These are phyloP conservation scores for Acrobasis suavella DNA, from an alignment of 2,888 invertebrate species.

Conservation along the genomic window DNA sequence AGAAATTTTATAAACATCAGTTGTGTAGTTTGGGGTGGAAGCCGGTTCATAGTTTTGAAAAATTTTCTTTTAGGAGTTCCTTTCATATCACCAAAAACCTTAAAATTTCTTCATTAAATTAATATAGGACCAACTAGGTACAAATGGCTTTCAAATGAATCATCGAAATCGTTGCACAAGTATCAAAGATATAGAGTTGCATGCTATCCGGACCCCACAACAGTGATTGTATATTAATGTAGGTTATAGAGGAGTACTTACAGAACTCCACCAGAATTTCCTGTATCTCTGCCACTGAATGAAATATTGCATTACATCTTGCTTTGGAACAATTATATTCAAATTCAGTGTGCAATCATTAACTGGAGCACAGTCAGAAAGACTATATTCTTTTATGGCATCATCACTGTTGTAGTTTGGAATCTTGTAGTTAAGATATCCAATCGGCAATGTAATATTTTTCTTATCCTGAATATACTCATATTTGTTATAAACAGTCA, in stretches of 20 bases:
- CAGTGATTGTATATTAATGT: too few species aligned
- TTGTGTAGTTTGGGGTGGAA: too few species aligned
- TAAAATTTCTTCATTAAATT: too few species aligned
- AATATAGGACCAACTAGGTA: too few species aligned
- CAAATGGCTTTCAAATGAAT: too few species aligned
- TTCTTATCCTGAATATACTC: slow-evolving; percentile 24
- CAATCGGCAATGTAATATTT: slow-evolving; percentile 42
- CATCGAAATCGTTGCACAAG: too few species aligned
- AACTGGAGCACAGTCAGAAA: slow-evolving; percentile 36
- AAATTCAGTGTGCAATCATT: slow-evolving; percentile 54
- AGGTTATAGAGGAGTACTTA: slow-evolving; percentile 51
- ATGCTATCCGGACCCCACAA: too few species aligned
- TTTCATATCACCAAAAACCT: too few species aligned
- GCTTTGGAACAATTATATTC: slow-evolving; percentile 67
- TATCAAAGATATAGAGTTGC: too few species aligned
- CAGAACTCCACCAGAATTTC: slow-evolving; percentile 93
- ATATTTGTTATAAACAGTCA: slow-evolving; percentile 53
- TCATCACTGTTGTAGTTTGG: slow-evolving; percentile 36
- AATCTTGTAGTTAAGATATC: slow-evolving; percentile 42
- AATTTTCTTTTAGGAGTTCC: too few species aligned
- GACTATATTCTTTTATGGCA: slow-evolving; percentile 37
- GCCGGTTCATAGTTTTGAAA: too few species aligned
- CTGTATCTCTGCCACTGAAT: slow-evolving; percentile 89
- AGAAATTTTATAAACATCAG: too few species aligned
- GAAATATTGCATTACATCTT: slow-evolving; percentile 84